phyloP scores from a whole-genome alignment of 30 jellyfish, hydroid and myxozoan species.

The Chrysaora quinquecirrha region DNA sequence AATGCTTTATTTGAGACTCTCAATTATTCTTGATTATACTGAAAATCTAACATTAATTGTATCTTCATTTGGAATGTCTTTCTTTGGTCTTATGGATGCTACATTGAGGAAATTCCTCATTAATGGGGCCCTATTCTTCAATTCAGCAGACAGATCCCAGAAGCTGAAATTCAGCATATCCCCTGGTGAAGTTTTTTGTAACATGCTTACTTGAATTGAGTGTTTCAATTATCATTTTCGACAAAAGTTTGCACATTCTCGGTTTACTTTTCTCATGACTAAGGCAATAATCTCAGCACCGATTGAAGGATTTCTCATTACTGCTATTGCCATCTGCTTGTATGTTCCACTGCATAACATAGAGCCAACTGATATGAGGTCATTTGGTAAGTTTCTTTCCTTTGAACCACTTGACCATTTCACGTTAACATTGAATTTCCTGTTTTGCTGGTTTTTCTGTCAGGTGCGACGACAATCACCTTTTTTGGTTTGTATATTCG shows the following conservation, averaged over 20 bases:
- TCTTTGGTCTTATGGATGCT: not conserved
- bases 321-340: slow-evolving; percentile 7
- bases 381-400: too few relatives aligned
- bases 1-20: not conserved
- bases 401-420: too few relatives aligned
- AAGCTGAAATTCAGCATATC: slow-evolving; percentile 2
- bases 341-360: not conserved
- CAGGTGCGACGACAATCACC: too few relatives aligned
- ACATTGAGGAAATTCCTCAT: not conserved
- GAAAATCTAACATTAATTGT: too few relatives aligned
- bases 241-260: not conserved
- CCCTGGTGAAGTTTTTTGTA: not conserved
- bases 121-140: not conserved
- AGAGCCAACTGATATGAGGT: slow-evolving; percentile 1
- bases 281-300: not conserved
- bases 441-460: too few relatives aligned
- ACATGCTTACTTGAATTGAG: not conserved
- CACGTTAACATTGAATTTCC: too few relatives aligned
- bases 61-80: not conserved
- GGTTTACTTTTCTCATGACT: not conserved
- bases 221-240: not conserved
- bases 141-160: not conserved
- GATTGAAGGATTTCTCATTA: slow-evolving; percentile 4
- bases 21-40: not conserved
- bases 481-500: too few relatives aligned